Conservation (phyloP, 2,113 vertebrate genomes). For the Mugil cephalus region DNA sequence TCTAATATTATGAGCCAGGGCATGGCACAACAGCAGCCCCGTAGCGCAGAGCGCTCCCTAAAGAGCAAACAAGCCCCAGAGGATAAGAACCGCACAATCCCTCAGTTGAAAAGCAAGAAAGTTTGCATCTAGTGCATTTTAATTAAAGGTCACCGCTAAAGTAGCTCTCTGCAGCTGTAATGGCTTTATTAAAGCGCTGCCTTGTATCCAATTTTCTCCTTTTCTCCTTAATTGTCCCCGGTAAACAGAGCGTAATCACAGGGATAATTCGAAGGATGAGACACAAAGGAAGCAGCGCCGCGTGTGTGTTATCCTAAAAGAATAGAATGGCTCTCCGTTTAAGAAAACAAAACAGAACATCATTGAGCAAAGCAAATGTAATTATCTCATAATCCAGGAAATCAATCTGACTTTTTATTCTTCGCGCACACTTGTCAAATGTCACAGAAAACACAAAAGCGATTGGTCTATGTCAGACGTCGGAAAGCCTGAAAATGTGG, state of each 20-base stretch:
- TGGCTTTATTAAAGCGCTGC: constrained; percentile 45
- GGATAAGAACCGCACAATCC: constrained; percentile 24
- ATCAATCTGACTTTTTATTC: neutral
- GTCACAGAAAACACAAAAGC: neutral
- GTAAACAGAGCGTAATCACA: constrained; percentile 29
- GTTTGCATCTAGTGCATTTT: constrained; percentile 38
- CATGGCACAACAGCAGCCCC: constrained; percentile 45
- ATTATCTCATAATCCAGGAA: neutral
- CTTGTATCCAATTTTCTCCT: constrained; percentile 12
- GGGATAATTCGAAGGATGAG: constrained; percentile 36
- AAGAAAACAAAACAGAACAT: constrained; percentile 1
- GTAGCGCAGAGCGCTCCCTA: constrained; percentile 33
- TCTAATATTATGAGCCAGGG: constrained; percentile 53
- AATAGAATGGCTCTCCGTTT: neutral
- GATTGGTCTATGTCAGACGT: neutral
- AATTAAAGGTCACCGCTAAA: constrained; percentile 62
- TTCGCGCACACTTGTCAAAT: neutral
- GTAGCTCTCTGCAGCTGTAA: constrained; percentile 38
- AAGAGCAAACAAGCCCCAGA: constrained; percentile 53
- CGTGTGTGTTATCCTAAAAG: neutral
- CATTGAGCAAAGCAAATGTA: neutral
- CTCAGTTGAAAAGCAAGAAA: constrained; percentile 29
- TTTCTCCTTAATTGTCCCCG: constrained; percentile 22
- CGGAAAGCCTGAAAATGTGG: neutral
- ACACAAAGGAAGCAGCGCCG: neutral